Evolutionary conservation across 2,113 vertebrate species (phyloP).

Genomic region (Nanger granti): DNA sequence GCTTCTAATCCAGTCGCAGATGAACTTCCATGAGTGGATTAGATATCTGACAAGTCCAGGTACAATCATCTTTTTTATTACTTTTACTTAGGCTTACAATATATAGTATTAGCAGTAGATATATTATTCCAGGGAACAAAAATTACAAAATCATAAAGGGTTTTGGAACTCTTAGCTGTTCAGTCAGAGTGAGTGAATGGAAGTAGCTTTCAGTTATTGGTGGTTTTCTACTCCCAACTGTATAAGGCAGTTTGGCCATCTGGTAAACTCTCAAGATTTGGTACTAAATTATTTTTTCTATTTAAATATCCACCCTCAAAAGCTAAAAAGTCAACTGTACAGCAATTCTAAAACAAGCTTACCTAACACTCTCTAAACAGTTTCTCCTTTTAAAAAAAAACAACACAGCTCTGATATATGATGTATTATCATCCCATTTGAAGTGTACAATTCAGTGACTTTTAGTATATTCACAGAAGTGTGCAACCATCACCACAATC

Average conservation of each 20-base stretch:
- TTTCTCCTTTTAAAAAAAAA: not conserved
- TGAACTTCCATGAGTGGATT: not conserved
- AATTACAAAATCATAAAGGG: not conserved
- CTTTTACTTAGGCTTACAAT: not conserved
- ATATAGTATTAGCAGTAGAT: not conserved
- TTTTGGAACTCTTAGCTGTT: not conserved
- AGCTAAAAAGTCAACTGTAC: not conserved
- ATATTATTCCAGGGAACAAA: not conserved
- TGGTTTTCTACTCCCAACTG: not conserved
- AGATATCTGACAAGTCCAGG: not conserved
- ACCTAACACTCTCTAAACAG: not conserved
- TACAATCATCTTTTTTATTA: not conserved
- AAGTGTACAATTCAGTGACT: not conserved
- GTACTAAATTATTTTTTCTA: not conserved
- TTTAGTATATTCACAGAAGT: not conserved
- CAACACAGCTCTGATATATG: not conserved
- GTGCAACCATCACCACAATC: not conserved
- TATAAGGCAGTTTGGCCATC: not conserved
- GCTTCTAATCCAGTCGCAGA: not conserved
- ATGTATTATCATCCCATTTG: not conserved
- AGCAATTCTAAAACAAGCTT: not conserved
- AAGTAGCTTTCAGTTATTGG: not conserved
- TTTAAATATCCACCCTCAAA: not conserved
- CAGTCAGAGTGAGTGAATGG: not conserved
- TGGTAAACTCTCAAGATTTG: not conserved